Evolutionary conservation across 1,140 invertebrate species (phyloP), one percentile per base, ranked within the genome.

Genomic region (Eriocheir sinensis): DNA sequence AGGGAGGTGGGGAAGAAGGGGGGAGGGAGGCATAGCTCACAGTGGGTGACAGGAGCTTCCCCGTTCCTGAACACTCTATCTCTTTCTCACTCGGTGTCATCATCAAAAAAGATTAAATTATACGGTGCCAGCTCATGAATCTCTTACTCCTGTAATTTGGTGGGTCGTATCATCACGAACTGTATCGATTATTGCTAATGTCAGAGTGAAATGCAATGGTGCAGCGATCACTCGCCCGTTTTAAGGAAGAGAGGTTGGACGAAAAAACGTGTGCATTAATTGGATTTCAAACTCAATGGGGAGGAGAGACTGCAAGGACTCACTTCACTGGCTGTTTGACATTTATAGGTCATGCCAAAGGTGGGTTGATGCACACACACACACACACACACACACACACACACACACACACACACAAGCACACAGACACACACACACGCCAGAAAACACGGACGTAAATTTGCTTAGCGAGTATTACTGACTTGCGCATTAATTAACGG

Each of bases 51-150:
- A 72, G 60, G 27, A 21, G 60, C 60, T n/a, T 72, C 60, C 27
- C 27, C 60, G 1, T 4, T 3, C 12, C 60, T 72, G 60, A 72
- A 72, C 60, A 72, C 60, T 21, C 60, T 72, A 4, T 48, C 60
- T 72, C 60, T 21, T n/a, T 72, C 44, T 48, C 60, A n/a, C 60
- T n/a, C 60, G 60, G 60, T 72, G 60, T 72, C 60, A 72, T 72
- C 60, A 72, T 72, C 60, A 72, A 72, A 72, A 72, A 72, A 72
- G 60, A 72, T 72, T 72, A 72, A 72, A 72, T 72, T 72, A 72
- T 72, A 72, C 60, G 60, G 60, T 72, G 60, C 60, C 60, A n/a
- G 21, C 12, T 72, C 60, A 72, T 72, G 60, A 72, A 72, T 72
- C 60, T 72, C 60, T 72, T n/a, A 72, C 60, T 72, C 60, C n/a